phyloP scores from a whole-genome alignment of 2,797 vertebrate species.

The Danio choprae region DNA sequence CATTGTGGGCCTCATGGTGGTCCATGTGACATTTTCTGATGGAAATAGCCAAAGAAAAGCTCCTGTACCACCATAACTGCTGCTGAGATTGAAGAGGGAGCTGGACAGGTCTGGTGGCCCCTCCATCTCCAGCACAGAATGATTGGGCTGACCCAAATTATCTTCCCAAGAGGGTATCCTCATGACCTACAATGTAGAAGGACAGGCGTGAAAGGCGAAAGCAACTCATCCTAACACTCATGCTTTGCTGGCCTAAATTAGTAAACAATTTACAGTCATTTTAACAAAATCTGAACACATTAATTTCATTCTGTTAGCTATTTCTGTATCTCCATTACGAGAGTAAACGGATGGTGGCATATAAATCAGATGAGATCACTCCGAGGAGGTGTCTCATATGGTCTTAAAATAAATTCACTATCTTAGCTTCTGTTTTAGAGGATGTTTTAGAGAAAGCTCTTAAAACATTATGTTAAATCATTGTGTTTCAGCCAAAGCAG shows the following conservation, averaged over 20 bases:
- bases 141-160: slow-evolving; percentile 60
- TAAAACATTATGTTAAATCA: slow-evolving; percentile 29
- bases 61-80: slow-evolving; percentile 55
- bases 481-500: slow-evolving; percentile 42
- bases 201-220: slow-evolving; percentile 2
- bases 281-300: slow-evolving; percentile 39
- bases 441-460: slow-evolving; percentile 44
- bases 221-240: not conserved
- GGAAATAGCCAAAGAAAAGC: slow-evolving; percentile 59
- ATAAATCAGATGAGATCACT: slow-evolving; percentile 47
- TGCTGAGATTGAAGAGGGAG: slow-evolving; percentile 62
- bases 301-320: slow-evolving; percentile 11
- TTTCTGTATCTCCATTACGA: slow-evolving; percentile 24
- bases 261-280: slow-evolving; percentile 28
- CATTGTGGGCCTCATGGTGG: slow-evolving; percentile 43
- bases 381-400: slow-evolving; percentile 37
- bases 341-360: slow-evolving; percentile 16
- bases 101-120: slow-evolving; percentile 52
- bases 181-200: slow-evolving; percentile 48
- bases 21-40: slow-evolving; percentile 49
- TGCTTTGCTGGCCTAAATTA: slow-evolving; percentile 7
- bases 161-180: slow-evolving; percentile 66
- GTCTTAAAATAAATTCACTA: slow-evolving; percentile 47
- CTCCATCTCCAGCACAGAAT: slow-evolving; percentile 27
- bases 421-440: slow-evolving; percentile 38